phyloP scores from a whole-genome alignment of 2,113 vertebrate genomes.

The Rana temporaria region DNA sequence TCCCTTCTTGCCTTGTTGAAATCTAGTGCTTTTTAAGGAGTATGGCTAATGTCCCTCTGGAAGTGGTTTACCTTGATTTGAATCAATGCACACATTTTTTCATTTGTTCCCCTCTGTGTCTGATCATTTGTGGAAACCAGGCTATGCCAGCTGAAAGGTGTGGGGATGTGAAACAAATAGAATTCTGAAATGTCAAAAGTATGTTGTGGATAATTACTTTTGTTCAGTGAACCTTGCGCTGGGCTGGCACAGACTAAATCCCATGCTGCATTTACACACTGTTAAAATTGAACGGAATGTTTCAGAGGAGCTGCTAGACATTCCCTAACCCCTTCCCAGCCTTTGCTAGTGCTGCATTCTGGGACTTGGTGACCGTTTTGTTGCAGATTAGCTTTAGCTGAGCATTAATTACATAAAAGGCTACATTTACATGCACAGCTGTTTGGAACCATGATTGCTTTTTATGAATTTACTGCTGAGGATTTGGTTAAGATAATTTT shows the following conservation, averaged over 20 bases:
- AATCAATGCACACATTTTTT: not conserved
- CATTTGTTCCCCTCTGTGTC: not conserved
- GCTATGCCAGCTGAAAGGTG: conserved; percentile 31
- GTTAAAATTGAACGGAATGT: conserved; percentile 9
- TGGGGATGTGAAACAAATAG: conserved; percentile 40
- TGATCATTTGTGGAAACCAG: conserved; percentile 10
- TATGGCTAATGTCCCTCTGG: conserved; percentile 6
- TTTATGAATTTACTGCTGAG: too few relatives aligned
- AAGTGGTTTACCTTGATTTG: conserved; percentile 3
- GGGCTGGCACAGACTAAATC: conserved; percentile 20
- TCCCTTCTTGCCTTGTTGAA: not conserved
- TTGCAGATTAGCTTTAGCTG: not conserved
- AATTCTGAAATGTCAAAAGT: conserved; percentile 50
- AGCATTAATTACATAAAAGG: not conserved
- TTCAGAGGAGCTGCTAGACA: conserved; percentile 1
- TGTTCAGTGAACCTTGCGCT: conserved; percentile 29
- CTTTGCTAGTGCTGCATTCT: not conserved
- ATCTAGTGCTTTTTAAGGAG: not conserved
- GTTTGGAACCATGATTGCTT: not conserved
- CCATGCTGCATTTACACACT: conserved; percentile 11
- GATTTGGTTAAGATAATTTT: too few relatives aligned
- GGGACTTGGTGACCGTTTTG: not conserved
- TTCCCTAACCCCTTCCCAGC: not conserved
- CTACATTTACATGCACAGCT: not conserved
- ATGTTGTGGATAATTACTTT: conserved; percentile 53